Conservation (phyloP, 2,113 vertebrate species). For the Isurus oxyrinchus region DNA sequence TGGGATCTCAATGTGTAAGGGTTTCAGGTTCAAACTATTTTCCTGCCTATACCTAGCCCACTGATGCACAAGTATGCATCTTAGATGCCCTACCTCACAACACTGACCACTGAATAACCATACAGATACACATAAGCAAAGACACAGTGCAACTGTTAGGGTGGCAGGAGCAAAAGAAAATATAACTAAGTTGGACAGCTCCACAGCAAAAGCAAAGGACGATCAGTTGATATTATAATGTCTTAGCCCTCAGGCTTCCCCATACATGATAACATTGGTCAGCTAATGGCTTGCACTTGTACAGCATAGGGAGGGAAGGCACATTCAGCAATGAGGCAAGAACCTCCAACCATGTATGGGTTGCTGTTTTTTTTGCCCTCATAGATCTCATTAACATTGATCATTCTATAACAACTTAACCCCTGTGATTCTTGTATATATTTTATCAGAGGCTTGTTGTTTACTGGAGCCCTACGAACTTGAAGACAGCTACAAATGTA, state of each 20-base stretch:
- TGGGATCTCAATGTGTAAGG: not conserved
- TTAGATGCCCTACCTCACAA: not conserved
- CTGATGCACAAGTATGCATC: not conserved
- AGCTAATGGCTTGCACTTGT: not conserved
- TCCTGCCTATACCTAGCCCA: not conserved
- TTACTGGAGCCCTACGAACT: not conserved
- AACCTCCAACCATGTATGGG: no score
- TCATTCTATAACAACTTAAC: not conserved
- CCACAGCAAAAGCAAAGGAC: not conserved
- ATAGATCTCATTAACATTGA: not conserved
- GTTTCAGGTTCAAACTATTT: not conserved
- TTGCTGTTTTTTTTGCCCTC: not conserved
- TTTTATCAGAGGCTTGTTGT: not conserved
- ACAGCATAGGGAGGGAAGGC: not conserved
- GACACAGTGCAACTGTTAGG: not conserved
- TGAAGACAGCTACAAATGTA: not conserved
- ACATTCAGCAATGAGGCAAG: not conserved
- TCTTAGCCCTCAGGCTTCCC: not conserved
- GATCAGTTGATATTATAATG: not conserved
- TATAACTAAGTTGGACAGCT: not conserved
- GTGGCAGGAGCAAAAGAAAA: not conserved
- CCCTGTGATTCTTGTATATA: not conserved
- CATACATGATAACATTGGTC: not conserved
- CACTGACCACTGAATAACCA: not conserved
- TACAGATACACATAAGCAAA: not conserved